Evolutionary conservation across 1,140 invertebrate species (phyloP).

Genomic region (Pachypsylla venusta): DNA sequence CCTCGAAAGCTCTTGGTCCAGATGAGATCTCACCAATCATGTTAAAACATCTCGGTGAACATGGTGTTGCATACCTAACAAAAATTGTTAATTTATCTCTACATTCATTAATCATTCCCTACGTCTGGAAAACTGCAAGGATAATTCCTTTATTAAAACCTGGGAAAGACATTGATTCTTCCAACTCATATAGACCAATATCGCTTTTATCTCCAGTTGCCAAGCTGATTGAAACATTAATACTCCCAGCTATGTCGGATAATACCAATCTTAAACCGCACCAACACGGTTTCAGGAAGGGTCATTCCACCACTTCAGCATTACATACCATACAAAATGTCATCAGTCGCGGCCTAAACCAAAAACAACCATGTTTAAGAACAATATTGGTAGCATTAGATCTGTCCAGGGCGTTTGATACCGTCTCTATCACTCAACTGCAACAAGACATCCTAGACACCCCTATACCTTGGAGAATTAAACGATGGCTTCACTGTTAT

Average conservation of each 20-base stretch:
- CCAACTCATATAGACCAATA: conserved; percentile 10
- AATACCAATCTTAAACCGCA: background rate
- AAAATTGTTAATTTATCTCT: conserved; percentile 7
- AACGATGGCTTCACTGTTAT: background rate
- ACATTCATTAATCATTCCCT: background rate
- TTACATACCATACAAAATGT: background rate
- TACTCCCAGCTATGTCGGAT: conserved; percentile 3
- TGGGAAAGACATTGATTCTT: conserved; percentile 3
- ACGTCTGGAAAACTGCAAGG: conserved; percentile 9
- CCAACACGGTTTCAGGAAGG: conserved; percentile 9
- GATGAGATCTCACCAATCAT: conserved; percentile 11
- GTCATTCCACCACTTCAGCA: background rate
- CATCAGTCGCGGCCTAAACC: conserved; percentile 4
- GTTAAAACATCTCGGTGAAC: conserved; percentile 9
- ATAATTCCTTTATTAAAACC: conserved; percentile 11
- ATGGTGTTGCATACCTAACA: conserved; percentile 9
- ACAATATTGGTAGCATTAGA: conserved; percentile 1
- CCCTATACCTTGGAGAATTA: conserved; percentile 3
- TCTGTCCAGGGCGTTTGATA: background rate
- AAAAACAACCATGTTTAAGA: conserved; percentile 2
- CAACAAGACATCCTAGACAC: conserved; percentile 2
- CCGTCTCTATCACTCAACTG: conserved; percentile 6
- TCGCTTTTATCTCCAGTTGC: conserved; percentile 7
- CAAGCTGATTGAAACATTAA: conserved; percentile 1
- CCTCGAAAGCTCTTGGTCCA: conserved; percentile 11